Evolutionary conservation across 2,888 invertebrate species (phyloP), one percentile per base, ranked within the genome.

Genomic region (Antheraea assamensis): DNA sequence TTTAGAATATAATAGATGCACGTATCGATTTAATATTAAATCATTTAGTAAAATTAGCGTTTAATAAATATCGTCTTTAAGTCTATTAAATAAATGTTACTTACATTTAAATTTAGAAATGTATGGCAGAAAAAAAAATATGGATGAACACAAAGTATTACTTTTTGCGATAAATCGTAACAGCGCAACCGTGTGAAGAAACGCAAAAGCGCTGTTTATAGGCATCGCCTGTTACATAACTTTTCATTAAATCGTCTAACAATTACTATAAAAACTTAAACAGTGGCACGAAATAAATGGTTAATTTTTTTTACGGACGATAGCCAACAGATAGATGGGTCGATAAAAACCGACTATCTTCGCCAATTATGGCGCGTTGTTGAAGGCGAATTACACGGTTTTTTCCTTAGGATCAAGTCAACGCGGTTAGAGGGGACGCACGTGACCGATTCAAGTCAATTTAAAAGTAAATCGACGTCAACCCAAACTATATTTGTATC

Each of bases 371-470:
- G 75, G 77, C 78, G 75, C 76, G 80, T 76, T 79, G 78, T 76
- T 73, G 58, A 47, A 72, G 72, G 76, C 77, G 78, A 80, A 81
- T 80, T 81, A 78, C 76, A 79, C 76, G 81, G 73, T 82, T 82
- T 81, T 83, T 83, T 77, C 71, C 74, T 70, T 72, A 73, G 75
- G 81, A 80, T 81, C 77, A 77, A 78, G 79, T 80, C 78, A 73
- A 77, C 79, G 79, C 80, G 81, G 80, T 75, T 80, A 82, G 79
- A 80, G 78, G 81, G 74, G 68, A 78, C 75, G 86, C 85, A 87
- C 88, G 90, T 90, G 89, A 87, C 83, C 82, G 83, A 88, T 90
- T 86, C 83, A 76, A 73, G 79, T 71, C 81, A 80, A 86, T 87
- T 86, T 83, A 85, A 85, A 83, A 76, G 80, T 80, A 86, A 89